Base-by-base conservation (phyloP, 2,888 invertebrate species). In the Pimpla rufipes region DNA sequence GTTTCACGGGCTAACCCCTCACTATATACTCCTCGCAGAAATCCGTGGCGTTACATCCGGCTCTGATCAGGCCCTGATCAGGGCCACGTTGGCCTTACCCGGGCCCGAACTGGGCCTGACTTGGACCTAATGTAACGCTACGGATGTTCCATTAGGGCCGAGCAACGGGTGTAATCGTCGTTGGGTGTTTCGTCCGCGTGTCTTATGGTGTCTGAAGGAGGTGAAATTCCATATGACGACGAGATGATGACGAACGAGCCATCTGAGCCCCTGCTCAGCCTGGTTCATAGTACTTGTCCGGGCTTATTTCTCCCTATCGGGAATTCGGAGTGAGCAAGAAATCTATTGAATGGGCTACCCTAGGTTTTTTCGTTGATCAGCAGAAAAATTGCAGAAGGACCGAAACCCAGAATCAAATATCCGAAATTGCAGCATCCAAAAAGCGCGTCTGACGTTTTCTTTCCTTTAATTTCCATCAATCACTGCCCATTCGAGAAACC, bases 101-200 rank as follows among this genome's bases (percentile, higher is more conserved):
- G n/a, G n/a, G n/a, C n/a, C n/a, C n/a, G n/a, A n/a, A n/a, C n/a
- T n/a, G n/a, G n/a, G n/a, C n/a, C n/a, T n/a, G n/a, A n/a, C n/a
- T n/a, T n/a, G n/a, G n/a, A n/a, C n/a, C n/a, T n/a, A n/a, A n/a
- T n/a, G n/a, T n/a, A n/a, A n/a, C n/a, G n/a, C n/a, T n/a, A n/a
- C n/a, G n/a, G n/a, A n/a, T n/a, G n/a, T n/a, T n/a, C n/a, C n/a
- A n/a, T n/a, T n/a, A n/a, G n/a, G n/a, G n/a, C n/a, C 29, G 37
- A 16, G n/a, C n/a, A 50, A 68, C 66, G 52, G 68, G 47, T 57
- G 76, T 76, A 74, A 73, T 82, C 68, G 78, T 64, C 18, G 68
- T 82, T 55, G 68, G 45, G 64, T 78, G 68, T 68, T 82, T 74
- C 62, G 64, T 18, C 76, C 71, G 50, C 75, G 76, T 71, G 80